These are phyloP conservation scores for Pocillopora verrucosa DNA, from an alignment of 64 coral and sea anemone genomes.

Conservation along the genomic window DNA sequence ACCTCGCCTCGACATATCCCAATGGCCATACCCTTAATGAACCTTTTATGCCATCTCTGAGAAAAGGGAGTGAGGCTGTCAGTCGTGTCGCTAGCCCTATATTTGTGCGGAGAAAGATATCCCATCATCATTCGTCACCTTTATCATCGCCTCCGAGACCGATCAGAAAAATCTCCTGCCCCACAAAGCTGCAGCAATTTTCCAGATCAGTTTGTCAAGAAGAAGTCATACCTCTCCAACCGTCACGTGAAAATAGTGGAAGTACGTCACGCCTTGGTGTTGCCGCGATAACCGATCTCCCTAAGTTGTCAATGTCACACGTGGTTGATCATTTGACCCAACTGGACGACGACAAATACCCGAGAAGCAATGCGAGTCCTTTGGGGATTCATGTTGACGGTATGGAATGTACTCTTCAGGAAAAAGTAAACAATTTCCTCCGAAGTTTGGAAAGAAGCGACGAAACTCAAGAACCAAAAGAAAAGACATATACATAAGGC, in stretches of 20 bases:
- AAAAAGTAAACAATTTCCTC: constrained; percentile 35
- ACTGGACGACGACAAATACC: not conserved
- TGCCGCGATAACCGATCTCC: constrained; percentile 14
- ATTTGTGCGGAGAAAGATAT: constrained; percentile 12
- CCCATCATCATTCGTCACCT: not conserved
- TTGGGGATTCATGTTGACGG: not conserved
- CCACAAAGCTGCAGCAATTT: not conserved
- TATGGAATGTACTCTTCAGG: constrained; percentile 32
- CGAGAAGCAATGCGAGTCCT: not conserved
- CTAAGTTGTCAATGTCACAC: not conserved
- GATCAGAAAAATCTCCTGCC: constrained; percentile 3
- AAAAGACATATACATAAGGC: not conserved
- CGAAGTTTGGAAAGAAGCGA: constrained; percentile 16
- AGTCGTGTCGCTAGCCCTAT: not conserved
- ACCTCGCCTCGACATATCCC: not conserved
- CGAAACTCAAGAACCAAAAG: not conserved
- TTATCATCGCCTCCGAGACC: not conserved
- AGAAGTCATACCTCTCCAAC: not conserved
- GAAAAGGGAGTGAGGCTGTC: not conserved
- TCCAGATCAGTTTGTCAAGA: not conserved
- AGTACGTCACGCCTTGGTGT: not conserved
- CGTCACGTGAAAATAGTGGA: constrained; percentile 10
- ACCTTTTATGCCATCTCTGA: not conserved
- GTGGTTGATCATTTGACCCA: not conserved
- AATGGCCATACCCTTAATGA: not conserved